Evolutionary conservation across 2,888 invertebrate species (phyloP).

Genomic region (Tinea pellionella): DNA sequence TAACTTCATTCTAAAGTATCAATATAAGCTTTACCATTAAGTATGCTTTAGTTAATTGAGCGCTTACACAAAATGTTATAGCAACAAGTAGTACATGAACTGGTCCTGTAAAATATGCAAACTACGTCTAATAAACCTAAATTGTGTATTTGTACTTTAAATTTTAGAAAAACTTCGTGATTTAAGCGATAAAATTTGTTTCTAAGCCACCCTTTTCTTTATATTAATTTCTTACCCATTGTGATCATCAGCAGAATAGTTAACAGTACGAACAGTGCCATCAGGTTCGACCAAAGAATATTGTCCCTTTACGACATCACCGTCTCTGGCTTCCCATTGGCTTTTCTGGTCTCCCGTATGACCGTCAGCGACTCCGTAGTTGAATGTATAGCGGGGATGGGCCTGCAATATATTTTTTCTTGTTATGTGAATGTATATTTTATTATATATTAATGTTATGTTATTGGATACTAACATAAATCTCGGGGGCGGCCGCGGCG

Average conservation of each 20-base stretch:
- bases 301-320: constrained; percentile 75
- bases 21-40: background rate
- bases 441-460: too few relatives aligned
- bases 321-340: constrained; percentile 71
- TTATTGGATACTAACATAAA: constrained; percentile 47
- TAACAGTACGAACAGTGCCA: constrained; percentile 71
- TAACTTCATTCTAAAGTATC: background rate
- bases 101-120: too few relatives aligned
- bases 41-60: background rate
- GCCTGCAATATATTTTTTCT: constrained; percentile 47
- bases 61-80: background rate
- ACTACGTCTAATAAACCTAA: too few relatives aligned
- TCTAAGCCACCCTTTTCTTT: too few relatives aligned
- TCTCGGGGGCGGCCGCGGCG: constrained; percentile 60
- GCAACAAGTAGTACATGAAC: too few relatives aligned
- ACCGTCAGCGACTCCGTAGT: constrained; percentile 72
- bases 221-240: constrained; percentile 52
- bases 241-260: constrained; percentile 72
- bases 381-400: constrained; percentile 72
- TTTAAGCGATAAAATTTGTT: too few relatives aligned
- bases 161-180: too few relatives aligned
- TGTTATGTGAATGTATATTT: background rate
- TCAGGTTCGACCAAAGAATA: constrained; percentile 73
- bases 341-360: constrained; percentile 74
- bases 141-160: too few relatives aligned